Conservation (phyloP, 92 coral and sea anemone species). For the Zoanthus sociatus region DNA sequence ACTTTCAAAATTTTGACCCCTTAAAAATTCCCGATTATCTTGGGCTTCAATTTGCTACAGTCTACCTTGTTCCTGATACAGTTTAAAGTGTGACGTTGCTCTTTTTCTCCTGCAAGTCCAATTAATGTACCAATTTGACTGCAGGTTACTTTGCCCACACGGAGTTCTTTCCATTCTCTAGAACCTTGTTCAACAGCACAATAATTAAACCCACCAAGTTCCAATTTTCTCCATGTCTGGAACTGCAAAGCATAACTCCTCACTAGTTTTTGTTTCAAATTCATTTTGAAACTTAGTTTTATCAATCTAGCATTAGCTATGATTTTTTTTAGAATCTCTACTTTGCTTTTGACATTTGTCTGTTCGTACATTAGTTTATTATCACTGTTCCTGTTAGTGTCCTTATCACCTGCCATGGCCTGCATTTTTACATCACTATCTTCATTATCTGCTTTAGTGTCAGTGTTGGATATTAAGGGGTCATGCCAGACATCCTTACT, state of each 20-base stretch:
- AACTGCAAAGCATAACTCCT: constrained; percentile 17
- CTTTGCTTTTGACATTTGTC: constrained; percentile 27
- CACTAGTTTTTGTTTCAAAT: background rate
- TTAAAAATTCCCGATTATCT: background rate
- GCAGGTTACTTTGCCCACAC: constrained; percentile 60
- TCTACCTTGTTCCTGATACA: constrained; percentile 34
- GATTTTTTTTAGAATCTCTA: constrained; percentile 2
- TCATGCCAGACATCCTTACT: constrained; percentile 23
- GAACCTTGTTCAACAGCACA: constrained; percentile 29
- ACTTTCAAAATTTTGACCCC: background rate
- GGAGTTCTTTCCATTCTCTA: constrained; percentile 55
- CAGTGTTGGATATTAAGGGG: background rate
- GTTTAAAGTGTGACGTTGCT: constrained; percentile 29
- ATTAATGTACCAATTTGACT: constrained; percentile 34
- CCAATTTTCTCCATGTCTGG: constrained; percentile 33
- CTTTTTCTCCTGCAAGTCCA: constrained; percentile 64
- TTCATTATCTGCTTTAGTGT: background rate
- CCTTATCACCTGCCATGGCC: constrained; percentile 2
- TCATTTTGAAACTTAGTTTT: constrained; percentile 17
- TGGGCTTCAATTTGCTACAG: background rate
- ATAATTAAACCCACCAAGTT: constrained; percentile 25
- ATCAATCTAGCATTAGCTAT: constrained; percentile 27
- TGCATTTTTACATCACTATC: constrained; percentile 21
- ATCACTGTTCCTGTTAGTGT: constrained; percentile 17
- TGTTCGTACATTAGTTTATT: constrained; percentile 31